Base-by-base conservation (phyloP, 2,888 invertebrate species). In the Crocallis elinguaria region DNA sequence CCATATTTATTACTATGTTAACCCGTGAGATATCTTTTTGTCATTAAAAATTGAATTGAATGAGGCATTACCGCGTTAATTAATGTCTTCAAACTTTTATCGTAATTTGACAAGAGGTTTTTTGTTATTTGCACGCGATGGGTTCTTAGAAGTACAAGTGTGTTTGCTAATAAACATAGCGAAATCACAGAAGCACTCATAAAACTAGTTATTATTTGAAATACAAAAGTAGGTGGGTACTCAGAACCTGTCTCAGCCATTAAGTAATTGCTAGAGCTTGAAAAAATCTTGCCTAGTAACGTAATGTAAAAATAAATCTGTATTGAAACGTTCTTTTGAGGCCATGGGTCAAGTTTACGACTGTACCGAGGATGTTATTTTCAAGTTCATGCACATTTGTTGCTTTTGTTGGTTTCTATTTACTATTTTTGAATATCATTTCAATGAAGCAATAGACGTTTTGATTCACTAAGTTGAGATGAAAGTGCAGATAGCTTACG, bases 21-120 rank as follows among this genome's bases (percentile, higher is more conserved):
- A 19, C 33, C 50, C 60, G 60, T 64, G 64, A 30, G 62, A 64
- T 17, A 50, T 19, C 41, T 66, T 62, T 65, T 66, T 66, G 43
- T 46, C 35, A 27, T 41, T 45, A 43, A 46, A 53, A 37, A 48
- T 49, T 37, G 25, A 56, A 45, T 53, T 55, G 4, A 7, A 7
- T 57, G 59, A 62, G 52, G 48, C 54, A 29, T 16, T 19, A 38
- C 27, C 38, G n/a, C n/a, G n/a, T n/a, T n/a, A n/a, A 36, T 13
- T 36, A 41, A 42, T 46, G 14, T 25, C 27, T 46, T 35, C 12
- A n/a, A n/a, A n/a, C n/a, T n/a, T n/a, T n/a, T n/a, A n/a, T 29
- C 33, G 43, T 35, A 41, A 46, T 33, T 41, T 52, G 21, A 36
- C 32, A 33, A 17, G 23, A 27, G 25, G n/a, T n/a, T 39, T 48